phyloP scores from a whole-genome alignment of 2,888 invertebrate genomes.

The Lacanobia wlatinum region DNA sequence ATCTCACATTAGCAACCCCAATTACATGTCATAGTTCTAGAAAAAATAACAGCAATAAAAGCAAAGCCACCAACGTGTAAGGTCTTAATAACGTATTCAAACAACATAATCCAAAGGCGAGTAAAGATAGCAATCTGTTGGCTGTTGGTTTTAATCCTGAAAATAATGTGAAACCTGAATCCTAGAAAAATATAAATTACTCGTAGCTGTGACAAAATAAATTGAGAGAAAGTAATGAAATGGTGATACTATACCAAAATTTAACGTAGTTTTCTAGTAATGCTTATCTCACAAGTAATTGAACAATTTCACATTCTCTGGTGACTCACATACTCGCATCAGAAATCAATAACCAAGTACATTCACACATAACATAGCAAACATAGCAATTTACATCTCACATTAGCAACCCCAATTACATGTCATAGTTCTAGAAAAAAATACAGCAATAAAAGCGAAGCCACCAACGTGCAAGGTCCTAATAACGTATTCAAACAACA shows the following conservation, averaged over 20 bases:
- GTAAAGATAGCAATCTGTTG: no score
- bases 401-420: conserved; percentile 47
- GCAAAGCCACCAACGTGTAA: no score
- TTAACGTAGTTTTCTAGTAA: neutral
- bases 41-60: no score
- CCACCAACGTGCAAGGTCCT: conserved; percentile 70
- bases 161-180: no score
- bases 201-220: neutral
- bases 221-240: neutral
- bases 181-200: no score
- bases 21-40: conserved; percentile 22
- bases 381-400: conserved; percentile 27
- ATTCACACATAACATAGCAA: conserved; percentile 1
- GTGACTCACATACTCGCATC: no score
- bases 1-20: no score
- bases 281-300: no score
- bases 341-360: conserved; percentile 13
- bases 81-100: no score
- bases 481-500: conserved; percentile 89
- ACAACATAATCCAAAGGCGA: no score
- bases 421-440: conserved; percentile 57
- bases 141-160: neutral
- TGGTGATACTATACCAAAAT: neutral
- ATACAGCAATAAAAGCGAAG: conserved; percentile 50
- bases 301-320: no score